phyloP scores from a whole-genome alignment of 2,888 invertebrate genomes.

The Busseola fusca region DNA sequence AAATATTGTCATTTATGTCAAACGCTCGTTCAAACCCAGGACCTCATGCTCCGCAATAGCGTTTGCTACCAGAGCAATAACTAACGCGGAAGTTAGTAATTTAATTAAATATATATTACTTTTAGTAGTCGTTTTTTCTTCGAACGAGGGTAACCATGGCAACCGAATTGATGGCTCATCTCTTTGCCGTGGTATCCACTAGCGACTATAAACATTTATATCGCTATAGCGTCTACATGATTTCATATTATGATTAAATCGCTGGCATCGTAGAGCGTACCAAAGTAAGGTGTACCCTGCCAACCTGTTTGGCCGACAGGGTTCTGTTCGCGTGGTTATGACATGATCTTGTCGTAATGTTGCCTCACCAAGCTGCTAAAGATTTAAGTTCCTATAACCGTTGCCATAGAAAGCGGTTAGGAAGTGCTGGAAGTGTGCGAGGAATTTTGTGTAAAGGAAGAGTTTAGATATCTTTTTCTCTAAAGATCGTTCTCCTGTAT shows the following conservation, averaged over 20 bases:
- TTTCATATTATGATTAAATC: conserved; percentile 17
- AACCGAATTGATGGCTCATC: background rate
- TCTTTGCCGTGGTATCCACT: conserved; percentile 6
- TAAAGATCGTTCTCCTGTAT: too few species aligned
- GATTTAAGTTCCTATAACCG: background rate
- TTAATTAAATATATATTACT: background rate
- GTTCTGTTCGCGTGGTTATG: conserved; percentile 36
- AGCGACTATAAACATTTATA: background rate
- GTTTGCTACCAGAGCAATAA: background rate
- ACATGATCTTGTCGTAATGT: conserved; percentile 30
- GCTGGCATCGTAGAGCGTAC: background rate
- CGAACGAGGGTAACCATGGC: background rate
- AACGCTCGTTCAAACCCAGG: background rate
- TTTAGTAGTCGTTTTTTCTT: background rate
- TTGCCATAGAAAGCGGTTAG: background rate
- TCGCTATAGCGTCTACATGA: background rate
- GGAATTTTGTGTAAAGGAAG: background rate
- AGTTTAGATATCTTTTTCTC: background rate
- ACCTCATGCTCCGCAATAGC: background rate
- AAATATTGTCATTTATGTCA: too few species aligned
- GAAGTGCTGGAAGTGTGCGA: too few species aligned
- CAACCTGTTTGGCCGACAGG: conserved; percentile 44
- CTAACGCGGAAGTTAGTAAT: background rate
- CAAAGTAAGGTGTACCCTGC: conserved; percentile 7
- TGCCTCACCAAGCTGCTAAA: conserved; percentile 15